Evolutionary conservation across 2,113 vertebrate species (phyloP), one percentile per base, ranked within the genome.

Genomic region (Ciconia maguari): DNA sequence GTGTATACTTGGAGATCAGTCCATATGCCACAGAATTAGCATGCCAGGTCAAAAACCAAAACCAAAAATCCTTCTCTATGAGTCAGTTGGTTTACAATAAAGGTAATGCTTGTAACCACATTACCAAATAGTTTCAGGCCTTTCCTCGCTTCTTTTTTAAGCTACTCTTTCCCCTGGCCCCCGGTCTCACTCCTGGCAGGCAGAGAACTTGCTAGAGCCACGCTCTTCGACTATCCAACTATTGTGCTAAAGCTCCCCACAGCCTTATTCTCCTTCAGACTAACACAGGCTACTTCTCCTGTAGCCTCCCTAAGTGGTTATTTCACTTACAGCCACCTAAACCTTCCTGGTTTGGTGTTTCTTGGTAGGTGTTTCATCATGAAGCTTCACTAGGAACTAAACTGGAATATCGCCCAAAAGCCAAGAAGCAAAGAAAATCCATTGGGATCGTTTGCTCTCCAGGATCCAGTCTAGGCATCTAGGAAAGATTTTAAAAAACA

Each of bases 101-200:
- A 89, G 62, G n/a, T 87, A 77, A 58, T 26, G n/a, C 64, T 89
- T 76, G 61, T 79, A 87, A 75, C 74, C 16, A 24, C 2, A 1
- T 78, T 64, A 70, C 68, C 83, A 75, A 76, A 64, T 20, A 78
- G 51, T 90, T 92, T 93, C 82, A 81, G 64, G 55, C 72, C 60
- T 87, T 95, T 87, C 86, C 68, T 94, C 54, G 64, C 17, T 75
- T 89, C 57, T 87, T 80, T 82, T 94, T 66, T 27, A 60, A 93
- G 77, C 44, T 74, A 3, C 57, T 92, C 38, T 64, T 81, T 15
- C 51, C 60, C 29, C 60, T 62, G 38, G 80, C 41, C 21, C n/a
- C 27, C 1, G 2, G 20, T 76, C 57, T 87, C 0, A 0, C 74
- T 68, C 27, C 55, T 66, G 86, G 90, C 80, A 83, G 62, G 61